phyloP scores from a whole-genome alignment of 2,113 vertebrate genomes.

The Equus przewalskii region DNA sequence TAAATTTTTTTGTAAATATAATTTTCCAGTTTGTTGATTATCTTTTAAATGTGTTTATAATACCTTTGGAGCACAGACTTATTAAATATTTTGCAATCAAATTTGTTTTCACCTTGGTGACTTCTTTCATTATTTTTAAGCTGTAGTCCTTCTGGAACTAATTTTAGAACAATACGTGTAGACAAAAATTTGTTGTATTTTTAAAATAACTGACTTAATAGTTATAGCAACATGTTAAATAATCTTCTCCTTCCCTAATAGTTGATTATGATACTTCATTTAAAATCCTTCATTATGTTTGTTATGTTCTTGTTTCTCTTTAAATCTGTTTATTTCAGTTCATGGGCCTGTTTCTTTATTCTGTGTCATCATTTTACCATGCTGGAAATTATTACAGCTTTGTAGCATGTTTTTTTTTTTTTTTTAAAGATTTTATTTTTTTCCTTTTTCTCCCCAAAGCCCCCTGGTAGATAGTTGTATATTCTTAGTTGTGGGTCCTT shows the following conservation, averaged over 20 bases:
- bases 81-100: conserved; percentile 65
- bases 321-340: not conserved
- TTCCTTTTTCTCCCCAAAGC: too few species aligned
- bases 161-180: conserved; percentile 10
- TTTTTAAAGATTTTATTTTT: too few species aligned
- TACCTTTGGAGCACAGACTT: not conserved
- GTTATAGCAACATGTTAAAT: not conserved
- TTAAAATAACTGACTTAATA: not conserved
- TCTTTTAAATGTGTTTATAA: conserved; percentile 56
- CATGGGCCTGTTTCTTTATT: not conserved
- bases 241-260: not conserved
- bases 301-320: not conserved
- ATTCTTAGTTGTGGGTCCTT: too few species aligned
- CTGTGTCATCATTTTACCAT: not conserved
- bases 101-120: conserved; percentile 45
- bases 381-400: not conserved
- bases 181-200: not conserved
- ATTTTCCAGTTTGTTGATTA: conserved; percentile 67
- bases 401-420: not conserved
- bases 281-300: not conserved
- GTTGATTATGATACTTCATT: not conserved
- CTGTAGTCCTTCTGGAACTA: not conserved
- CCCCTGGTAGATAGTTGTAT: too few species aligned
- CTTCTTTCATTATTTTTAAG: conserved; percentile 46
- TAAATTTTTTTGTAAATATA: conserved; percentile 59